These are phyloP conservation scores for Pyrocephalus nanus DNA, from an alignment of 2,797 vertebrate genomes.

Conservation along the genomic window DNA sequence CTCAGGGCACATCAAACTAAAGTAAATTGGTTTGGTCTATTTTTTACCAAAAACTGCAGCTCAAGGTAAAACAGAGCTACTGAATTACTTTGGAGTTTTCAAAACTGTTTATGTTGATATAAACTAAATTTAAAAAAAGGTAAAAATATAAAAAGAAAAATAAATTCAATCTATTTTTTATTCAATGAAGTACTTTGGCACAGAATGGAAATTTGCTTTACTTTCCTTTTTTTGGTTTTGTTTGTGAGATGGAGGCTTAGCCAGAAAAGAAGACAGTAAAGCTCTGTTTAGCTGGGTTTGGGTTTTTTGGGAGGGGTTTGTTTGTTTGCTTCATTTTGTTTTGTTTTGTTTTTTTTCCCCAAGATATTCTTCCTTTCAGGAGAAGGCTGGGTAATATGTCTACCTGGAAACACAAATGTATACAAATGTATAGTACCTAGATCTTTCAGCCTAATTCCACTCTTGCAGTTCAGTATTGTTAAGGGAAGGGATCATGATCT, in stretches of 20 bases:
- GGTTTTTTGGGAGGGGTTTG: too few species aligned
- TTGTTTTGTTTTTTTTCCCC: not conserved
- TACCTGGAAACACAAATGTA: not conserved
- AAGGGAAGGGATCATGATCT: not conserved
- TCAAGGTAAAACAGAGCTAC: not conserved
- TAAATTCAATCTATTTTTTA: not conserved
- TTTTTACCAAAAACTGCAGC: not conserved
- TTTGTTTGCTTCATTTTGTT: too few species aligned
- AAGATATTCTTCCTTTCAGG: not conserved
- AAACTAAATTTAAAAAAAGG: not conserved
- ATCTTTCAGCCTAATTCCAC: not conserved
- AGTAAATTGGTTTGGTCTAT: not conserved
- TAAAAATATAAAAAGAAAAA: not conserved
- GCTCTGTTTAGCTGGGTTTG: not conserved
- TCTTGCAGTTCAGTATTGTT: not conserved
- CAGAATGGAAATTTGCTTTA: not conserved
- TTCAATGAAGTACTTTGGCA: not conserved
- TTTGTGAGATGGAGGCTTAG: accelerated
- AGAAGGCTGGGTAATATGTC: not conserved
- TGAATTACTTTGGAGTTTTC: not conserved
- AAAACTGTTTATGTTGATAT: not conserved
- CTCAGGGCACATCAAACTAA: not conserved
- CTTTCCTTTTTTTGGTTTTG: not conserved
- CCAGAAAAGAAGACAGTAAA: not conserved
- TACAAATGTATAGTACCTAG: not conserved